Conservation (phyloP, 92 coral and sea anemone species). For the Bergia puertoricense region DNA sequence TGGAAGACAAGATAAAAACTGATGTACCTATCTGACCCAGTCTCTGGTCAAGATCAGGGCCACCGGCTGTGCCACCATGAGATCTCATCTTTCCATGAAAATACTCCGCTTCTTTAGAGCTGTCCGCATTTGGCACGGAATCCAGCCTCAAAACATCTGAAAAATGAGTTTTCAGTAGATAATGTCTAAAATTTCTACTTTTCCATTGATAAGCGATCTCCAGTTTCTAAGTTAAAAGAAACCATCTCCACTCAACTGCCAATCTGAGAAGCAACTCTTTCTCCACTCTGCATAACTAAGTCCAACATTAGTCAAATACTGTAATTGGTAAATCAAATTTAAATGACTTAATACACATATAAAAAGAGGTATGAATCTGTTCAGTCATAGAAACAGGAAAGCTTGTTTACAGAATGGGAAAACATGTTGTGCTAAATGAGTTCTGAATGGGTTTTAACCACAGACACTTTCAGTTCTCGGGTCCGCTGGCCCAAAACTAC, state of each 20-base stretch:
- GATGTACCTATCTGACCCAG: conserved; percentile 30
- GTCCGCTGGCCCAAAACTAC: too few species aligned
- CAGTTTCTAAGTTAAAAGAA: background rate
- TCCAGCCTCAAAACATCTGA: conserved; percentile 11
- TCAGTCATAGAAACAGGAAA: background rate
- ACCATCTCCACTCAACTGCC: background rate
- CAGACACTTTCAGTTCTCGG: too few species aligned
- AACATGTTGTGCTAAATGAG: background rate
- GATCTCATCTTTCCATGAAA: background rate
- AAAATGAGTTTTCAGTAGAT: background rate
- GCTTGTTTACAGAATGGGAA: background rate
- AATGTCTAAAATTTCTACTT: background rate
- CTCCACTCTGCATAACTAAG: background rate
- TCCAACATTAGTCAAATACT: background rate
- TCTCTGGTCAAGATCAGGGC: conserved; percentile 33
- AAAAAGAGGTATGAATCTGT: background rate
- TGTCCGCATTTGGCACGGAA: background rate
- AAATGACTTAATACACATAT: background rate
- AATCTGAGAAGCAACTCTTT: background rate
- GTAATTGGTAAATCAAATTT: background rate
- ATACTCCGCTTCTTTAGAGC: background rate
- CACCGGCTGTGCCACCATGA: background rate
- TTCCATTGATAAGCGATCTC: background rate
- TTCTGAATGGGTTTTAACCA: background rate
- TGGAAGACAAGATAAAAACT: background rate